These are phyloP conservation scores for Chymomyza procnemis DNA, from an alignment of 2,888 invertebrate species.

Conservation along the genomic window DNA sequence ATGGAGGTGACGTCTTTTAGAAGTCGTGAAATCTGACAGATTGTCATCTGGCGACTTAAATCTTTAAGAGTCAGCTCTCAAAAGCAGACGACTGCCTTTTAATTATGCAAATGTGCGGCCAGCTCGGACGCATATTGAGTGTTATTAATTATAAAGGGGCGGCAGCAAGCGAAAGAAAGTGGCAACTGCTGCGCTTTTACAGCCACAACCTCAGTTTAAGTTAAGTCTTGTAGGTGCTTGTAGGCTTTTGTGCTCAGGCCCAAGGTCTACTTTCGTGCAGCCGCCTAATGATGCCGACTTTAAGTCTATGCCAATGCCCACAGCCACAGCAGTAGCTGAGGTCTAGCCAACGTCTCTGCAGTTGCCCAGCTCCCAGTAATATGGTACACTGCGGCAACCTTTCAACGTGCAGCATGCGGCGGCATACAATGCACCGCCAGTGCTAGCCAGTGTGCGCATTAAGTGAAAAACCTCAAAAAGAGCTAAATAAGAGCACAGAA, in stretches of 20 bases:
- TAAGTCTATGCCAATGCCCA: slow-evolving; percentile 38
- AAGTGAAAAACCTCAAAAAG: slow-evolving; percentile 28
- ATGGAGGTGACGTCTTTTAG: neutral
- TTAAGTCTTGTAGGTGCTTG: neutral
- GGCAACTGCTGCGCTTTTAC: neutral
- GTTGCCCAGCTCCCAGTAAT: slow-evolving; percentile 6
- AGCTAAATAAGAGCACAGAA: slow-evolving; percentile 6
- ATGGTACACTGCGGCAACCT: slow-evolving; percentile 6
- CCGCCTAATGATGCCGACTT: slow-evolving; percentile 30
- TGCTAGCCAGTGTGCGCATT: slow-evolving; percentile 3
- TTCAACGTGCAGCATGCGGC: neutral
- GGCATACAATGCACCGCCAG: too few species aligned
- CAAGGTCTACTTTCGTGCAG: neutral
- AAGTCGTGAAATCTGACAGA: neutral
- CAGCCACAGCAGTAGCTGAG: slow-evolving; percentile 24
- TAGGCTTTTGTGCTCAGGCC: neutral
- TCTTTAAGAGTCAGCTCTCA: slow-evolving; percentile 46
- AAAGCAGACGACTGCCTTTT: slow-evolving; percentile 43
- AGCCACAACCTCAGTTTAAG: neutral
- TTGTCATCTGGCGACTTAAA: slow-evolving; percentile 40
- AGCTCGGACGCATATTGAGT: slow-evolving; percentile 34
- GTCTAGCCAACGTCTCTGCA: slow-evolving; percentile 36
- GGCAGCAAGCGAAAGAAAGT: slow-evolving; percentile 10
- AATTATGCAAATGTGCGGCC: slow-evolving; percentile 69
- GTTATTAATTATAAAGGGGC: slow-evolving; percentile 61